These are phyloP conservation scores for Cariama cristata DNA, from an alignment of 2,113 vertebrate genomes.

Conservation along the genomic window DNA sequence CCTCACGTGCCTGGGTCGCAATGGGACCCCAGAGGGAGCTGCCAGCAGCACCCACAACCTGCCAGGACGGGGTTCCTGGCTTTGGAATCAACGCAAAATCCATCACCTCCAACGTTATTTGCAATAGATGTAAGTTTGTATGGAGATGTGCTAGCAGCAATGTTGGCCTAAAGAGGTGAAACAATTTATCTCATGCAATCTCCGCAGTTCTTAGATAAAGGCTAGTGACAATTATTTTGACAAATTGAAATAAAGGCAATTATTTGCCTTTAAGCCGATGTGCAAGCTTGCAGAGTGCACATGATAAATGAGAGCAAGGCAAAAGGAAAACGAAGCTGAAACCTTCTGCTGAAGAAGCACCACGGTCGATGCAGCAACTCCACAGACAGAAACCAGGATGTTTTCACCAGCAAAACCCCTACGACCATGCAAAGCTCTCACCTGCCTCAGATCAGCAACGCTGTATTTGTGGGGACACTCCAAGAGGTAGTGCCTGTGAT, in stretches of 20 bases:
- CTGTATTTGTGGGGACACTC: slow-evolving; percentile 90
- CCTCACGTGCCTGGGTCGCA: rapidly evolving
- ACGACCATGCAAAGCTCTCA: slow-evolving; percentile 36
- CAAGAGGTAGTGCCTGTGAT: slow-evolving; percentile 86
- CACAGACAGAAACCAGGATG: rapidly evolving
- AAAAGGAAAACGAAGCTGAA: neutral
- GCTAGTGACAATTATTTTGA: neutral
- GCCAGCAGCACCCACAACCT: neutral
- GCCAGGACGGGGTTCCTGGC: neutral
- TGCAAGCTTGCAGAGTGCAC: neutral
- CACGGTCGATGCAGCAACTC: rapidly evolving
- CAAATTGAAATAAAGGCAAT: neutral
- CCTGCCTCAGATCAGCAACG: slow-evolving; percentile 89
- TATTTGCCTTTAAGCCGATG: neutral
- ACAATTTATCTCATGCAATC: too few species aligned
- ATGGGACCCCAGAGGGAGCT: rapidly evolving
- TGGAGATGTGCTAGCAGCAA: rapidly evolving
- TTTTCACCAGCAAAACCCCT: neutral
- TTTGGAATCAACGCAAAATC: neutral
- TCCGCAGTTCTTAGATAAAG: rapidly evolving
- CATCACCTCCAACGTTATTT: neutral
- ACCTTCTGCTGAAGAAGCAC: neutral
- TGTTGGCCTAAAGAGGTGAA: neutral
- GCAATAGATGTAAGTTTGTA: rapidly evolving
- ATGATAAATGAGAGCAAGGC: neutral